phyloP scores from a whole-genome alignment of 1,140 invertebrate species.

The Camponotus vicinus region DNA sequence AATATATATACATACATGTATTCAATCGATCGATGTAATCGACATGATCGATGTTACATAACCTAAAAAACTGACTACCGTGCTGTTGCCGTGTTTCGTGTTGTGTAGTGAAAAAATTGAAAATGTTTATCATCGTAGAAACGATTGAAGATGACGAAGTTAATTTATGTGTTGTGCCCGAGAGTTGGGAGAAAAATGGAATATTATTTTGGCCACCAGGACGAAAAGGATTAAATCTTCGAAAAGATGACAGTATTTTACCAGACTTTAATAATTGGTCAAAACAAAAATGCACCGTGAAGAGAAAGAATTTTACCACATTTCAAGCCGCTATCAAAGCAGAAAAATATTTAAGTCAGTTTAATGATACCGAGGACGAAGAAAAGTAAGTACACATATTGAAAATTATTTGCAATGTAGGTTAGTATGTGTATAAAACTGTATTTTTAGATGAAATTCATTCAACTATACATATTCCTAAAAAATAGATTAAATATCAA shows the following conservation, averaged over 20 bases:
- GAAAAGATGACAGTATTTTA: slow-evolving; percentile 7
- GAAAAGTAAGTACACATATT: neutral
- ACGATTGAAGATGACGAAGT: slow-evolving; percentile 18
- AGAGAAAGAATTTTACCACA: neutral
- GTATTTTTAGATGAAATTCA: neutral
- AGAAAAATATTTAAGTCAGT: slow-evolving; percentile 29
- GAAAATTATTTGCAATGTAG: neutral
- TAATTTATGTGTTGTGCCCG: slow-evolving; percentile 17
- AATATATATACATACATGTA: too few relatives aligned
- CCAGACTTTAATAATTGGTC: slow-evolving; percentile 37
- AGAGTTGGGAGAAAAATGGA: slow-evolving; percentile 22
- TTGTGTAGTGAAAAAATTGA: neutral
- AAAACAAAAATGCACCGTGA: slow-evolving; percentile 20
- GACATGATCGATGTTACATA: neutral
- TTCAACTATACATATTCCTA: neutral
- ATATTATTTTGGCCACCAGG: slow-evolving; percentile 21
- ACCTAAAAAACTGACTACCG: neutral
- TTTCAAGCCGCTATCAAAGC: slow-evolving; percentile 29
- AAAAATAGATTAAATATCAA: neutral
- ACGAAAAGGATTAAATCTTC: slow-evolving; percentile 24
- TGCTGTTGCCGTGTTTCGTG: neutral
- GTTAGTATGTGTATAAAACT: neutral
- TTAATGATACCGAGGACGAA: slow-evolving; percentile 34
- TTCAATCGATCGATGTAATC: too few relatives aligned
- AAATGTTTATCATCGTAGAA: slow-evolving; percentile 34